Evolutionary conservation across 1,140 invertebrate genomes (phyloP).

Genomic region (Drosophila tani): DNA sequence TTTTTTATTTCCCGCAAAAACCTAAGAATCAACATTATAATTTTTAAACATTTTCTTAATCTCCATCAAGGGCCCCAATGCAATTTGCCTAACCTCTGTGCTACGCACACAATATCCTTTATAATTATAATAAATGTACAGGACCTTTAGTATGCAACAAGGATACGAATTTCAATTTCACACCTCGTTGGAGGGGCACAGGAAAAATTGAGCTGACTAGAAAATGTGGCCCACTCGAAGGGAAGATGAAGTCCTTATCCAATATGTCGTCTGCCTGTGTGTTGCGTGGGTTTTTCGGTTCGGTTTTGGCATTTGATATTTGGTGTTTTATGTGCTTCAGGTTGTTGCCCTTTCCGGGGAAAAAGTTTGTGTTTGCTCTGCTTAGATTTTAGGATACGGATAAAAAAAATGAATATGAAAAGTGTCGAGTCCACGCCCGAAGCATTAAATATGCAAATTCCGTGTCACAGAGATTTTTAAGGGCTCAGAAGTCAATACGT

Average conservation of each 20-base stretch:
- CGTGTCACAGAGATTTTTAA: constrained; percentile 23
- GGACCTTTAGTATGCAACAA: constrained; percentile 55
- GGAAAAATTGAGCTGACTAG: constrained; percentile 34
- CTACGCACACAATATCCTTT: constrained; percentile 19
- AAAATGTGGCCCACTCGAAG: constrained; percentile 43
- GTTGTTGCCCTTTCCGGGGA: constrained; percentile 34
- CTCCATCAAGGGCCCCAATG: constrained; percentile 5
- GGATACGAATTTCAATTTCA: constrained; percentile 72
- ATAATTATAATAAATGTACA: constrained; percentile 44
- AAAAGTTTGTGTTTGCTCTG: constrained; percentile 49
- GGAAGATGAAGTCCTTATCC: constrained; percentile 43
- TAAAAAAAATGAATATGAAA: constrained; percentile 57
- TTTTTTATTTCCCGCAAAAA: background rate
- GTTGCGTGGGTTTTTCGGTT: constrained; percentile 26
- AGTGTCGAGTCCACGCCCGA: constrained; percentile 42
- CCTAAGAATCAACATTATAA: too few relatives aligned
- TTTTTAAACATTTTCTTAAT: background rate
- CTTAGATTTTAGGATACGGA: constrained; percentile 62
- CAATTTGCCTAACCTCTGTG: constrained; percentile 20
- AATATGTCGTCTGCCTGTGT: constrained; percentile 54
- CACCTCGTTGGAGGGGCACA: constrained; percentile 69
- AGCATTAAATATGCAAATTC: constrained; percentile 72
- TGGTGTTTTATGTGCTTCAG: constrained; percentile 15
- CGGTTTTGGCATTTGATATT: constrained; percentile 25
- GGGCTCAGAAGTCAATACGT: constrained; percentile 50